Evolutionary conservation across 1,140 invertebrate species (phyloP).

Genomic region (Diorhabda sublineata): DNA sequence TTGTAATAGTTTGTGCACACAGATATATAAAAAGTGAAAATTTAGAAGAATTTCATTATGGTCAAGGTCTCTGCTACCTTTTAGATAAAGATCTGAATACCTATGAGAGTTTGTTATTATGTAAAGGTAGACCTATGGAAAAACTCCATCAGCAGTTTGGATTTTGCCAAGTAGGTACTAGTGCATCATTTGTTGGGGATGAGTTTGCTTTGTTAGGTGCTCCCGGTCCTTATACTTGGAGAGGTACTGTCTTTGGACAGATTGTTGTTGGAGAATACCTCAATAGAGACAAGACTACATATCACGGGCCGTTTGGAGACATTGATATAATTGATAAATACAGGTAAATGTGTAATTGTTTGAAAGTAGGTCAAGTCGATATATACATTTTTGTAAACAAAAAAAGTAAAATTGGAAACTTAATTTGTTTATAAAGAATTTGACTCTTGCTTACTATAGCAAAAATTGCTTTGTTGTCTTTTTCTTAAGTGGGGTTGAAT

Average conservation of each 20-base stretch:
- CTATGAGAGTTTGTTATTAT: slow-evolving; percentile 72
- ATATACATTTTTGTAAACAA: too few relatives aligned
- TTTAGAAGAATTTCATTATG: slow-evolving; percentile 69
- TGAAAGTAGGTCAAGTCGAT: too few relatives aligned
- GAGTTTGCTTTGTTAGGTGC: slow-evolving; percentile 78
- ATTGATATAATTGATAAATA: slow-evolving; percentile 79
- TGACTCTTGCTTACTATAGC: too few relatives aligned
- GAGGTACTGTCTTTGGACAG: slow-evolving; percentile 79
- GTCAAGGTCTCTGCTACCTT: slow-evolving; percentile 85
- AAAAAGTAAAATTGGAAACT: too few relatives aligned
- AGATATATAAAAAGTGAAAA: slow-evolving; percentile 71
- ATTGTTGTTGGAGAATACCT: slow-evolving; percentile 72
- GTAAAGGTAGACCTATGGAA: slow-evolving; percentile 67
- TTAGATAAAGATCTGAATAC: slow-evolving; percentile 70
- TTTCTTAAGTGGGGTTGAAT: too few relatives aligned
- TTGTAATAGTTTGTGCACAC: slow-evolving; percentile 91
- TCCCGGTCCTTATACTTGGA: slow-evolving; percentile 83
- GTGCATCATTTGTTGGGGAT: slow-evolving; percentile 72
- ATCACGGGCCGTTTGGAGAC: slow-evolving; percentile 67
- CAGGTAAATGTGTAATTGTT: slow-evolving; percentile 62
- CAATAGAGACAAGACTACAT: slow-evolving; percentile 71
- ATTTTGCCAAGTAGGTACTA: slow-evolving; percentile 90
- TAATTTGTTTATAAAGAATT: too few relatives aligned
- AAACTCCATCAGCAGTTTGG: slow-evolving; percentile 82
- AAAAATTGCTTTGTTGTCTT: too few relatives aligned